These are phyloP conservation scores for Willisornis vidua DNA, from an alignment of 2,113 vertebrate genomes.

Conservation along the genomic window DNA sequence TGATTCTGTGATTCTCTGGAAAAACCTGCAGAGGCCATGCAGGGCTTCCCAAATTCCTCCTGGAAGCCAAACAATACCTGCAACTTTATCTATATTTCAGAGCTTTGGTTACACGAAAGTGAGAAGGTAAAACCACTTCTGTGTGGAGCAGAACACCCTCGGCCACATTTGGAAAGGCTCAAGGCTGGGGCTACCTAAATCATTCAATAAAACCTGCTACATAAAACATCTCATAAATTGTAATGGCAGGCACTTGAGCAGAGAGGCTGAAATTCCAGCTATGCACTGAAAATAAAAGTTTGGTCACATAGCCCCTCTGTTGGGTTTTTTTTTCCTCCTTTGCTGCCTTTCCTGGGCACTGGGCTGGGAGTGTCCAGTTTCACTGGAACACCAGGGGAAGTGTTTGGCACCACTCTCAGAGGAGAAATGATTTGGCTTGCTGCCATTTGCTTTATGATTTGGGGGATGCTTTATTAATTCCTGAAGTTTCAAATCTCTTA, in stretches of 20 bases:
- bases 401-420: constrained; percentile 26
- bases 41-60: not conserved
- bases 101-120: constrained; percentile 20
- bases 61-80: not conserved
- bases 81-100: constrained; percentile 16
- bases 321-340: not conserved
- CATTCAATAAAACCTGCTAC: constrained; percentile 49
- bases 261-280: constrained; percentile 48
- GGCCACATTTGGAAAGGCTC: constrained; percentile 52
- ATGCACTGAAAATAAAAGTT: constrained; percentile 29
- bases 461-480: constrained; percentile 52
- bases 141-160: not conserved
- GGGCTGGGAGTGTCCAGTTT: constrained; percentile 50
- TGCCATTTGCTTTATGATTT: constrained; percentile 57
- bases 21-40: not conserved
- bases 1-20: not conserved
- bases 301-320: constrained; percentile 17
- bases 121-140: constrained; percentile 5
- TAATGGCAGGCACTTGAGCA: not conserved
- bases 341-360: constrained; percentile 64
- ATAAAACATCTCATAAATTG: constrained; percentile 49
- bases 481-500: constrained; percentile 55
- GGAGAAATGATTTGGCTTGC: constrained; percentile 47
- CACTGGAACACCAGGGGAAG: constrained; percentile 52
- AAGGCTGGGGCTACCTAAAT: constrained; percentile 46